Base-by-base conservation (phyloP, 1,140 invertebrate genomes). In the Battus philenor region DNA sequence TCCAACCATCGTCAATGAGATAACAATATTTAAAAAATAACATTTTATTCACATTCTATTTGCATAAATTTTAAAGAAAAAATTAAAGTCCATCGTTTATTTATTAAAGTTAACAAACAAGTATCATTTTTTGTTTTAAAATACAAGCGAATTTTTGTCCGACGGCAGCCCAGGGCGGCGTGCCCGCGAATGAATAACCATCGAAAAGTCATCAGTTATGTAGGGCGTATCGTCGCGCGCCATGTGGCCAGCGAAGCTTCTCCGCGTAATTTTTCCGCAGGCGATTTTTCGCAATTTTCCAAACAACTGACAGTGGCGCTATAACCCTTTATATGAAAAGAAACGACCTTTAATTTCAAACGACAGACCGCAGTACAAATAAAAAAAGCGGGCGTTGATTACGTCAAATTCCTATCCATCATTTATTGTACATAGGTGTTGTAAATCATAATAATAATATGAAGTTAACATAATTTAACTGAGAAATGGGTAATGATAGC, bases 141-240 rank as follows among this genome's bases (percentile, higher is more conserved):
- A 45, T 18, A 41, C 29, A 31, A 43, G 39, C 31, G 36, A 38
- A 32, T 44, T 34, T 44, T 38, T 44, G 44, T 34, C 39, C 36
- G 44, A 17, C 47, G 46, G 36, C 11, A n/a, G n/a, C n/a, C n/a
- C n/a, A 24, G 34, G 45, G 48, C 45, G 50, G 29, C 45, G 41
- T 51, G 48, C 41, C 65, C 58, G 53, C 63, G 66, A 68, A 80
- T 80, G 73, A 77, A 77, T 75, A 61, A 62, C 79, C 75, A 83
- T 83, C 66, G 75, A 66, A 81, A 83, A 83, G 71, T 79, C 77
- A 83, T 83, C 75, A 83, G 77, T 77, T 77, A 80, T 79, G 73
- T 75, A 78, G 69, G 71, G 62, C 74, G 63, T 59, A 77, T 68
- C 68, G 73, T 59, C 63, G 65, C 62, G 69, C 72, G 69, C 74